Evolutionary conservation across 2,797 vertebrate genomes (phyloP).

Genomic region (Tinamus major): DNA sequence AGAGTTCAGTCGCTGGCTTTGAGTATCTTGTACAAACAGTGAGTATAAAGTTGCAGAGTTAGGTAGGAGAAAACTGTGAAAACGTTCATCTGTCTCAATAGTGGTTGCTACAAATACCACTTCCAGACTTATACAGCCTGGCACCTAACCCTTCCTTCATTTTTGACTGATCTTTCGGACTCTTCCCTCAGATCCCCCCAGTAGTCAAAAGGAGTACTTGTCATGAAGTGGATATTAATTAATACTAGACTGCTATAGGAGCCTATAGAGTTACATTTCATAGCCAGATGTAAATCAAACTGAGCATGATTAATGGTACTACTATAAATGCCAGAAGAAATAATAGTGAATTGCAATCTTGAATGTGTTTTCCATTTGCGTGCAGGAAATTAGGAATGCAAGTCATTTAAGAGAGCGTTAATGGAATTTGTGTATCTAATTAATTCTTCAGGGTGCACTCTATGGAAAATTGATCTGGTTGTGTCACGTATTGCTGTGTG

Average conservation of each 20-base stretch:
- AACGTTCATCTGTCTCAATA: not conserved
- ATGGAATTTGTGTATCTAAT: conserved; percentile 30
- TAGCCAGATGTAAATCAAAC: not conserved
- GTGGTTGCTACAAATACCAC: not conserved
- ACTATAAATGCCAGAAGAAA: not conserved
- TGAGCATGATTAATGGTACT: not conserved
- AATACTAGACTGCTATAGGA: not conserved
- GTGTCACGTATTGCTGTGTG: not conserved
- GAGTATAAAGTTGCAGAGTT: not conserved
- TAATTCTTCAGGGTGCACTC: not conserved
- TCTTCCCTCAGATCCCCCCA: not conserved
- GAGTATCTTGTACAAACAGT: not conserved
- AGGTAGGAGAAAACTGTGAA: not conserved
- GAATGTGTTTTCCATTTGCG: not conserved
- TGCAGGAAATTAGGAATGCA: conserved; percentile 10
- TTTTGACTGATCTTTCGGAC: not conserved
- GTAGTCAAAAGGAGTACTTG: not conserved
- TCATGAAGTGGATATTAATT: not conserved
- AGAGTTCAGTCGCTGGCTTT: not conserved
- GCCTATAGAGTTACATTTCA: not conserved
- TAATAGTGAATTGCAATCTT: not conserved
- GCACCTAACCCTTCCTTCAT: not conserved
- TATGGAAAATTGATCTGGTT: conserved; percentile 7
- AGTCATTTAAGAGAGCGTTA: not conserved
- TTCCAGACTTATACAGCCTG: not conserved